Conservation (phyloP, 2,113 vertebrate species). For the Pseudorectes ferrugineus region DNA sequence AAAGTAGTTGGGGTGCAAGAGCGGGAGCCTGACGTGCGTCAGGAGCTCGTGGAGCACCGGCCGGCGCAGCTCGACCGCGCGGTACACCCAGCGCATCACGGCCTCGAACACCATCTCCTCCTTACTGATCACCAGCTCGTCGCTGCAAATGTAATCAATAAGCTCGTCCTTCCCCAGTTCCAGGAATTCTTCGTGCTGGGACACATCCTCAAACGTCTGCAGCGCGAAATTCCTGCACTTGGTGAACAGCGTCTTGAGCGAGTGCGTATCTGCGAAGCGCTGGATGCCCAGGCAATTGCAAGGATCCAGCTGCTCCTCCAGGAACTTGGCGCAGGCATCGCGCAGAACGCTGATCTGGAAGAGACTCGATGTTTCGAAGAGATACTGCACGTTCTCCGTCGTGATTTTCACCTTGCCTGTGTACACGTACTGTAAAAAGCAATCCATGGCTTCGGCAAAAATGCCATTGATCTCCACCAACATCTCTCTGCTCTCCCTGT, state of each 20-base stretch:
- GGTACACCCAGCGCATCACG: slow-evolving; percentile 97
- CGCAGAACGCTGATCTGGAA: slow-evolving; percentile 92
- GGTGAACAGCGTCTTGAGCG: slow-evolving; percentile 89
- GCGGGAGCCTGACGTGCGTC: slow-evolving; percentile 89
- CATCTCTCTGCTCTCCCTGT: slow-evolving; percentile 91
- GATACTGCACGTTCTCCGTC: slow-evolving; percentile 94
- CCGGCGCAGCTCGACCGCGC: slow-evolving; percentile 80
- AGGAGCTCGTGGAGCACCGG: slow-evolving; percentile 88
- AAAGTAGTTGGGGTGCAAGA: slow-evolving; percentile 97
- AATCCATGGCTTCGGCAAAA: slow-evolving; percentile 95
- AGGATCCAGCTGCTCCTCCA: slow-evolving; percentile 95
- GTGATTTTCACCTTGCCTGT: slow-evolving; percentile 96
- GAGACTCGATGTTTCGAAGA: slow-evolving; percentile 95
- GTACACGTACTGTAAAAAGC: slow-evolving; percentile 94
- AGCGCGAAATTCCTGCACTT: slow-evolving; percentile 88
- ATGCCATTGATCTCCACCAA: slow-evolving; percentile 94
- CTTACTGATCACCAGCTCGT: slow-evolving; percentile 88
- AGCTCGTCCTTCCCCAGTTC: slow-evolving; percentile 91
- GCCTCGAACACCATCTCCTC: slow-evolving; percentile 96
- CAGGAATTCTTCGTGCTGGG: slow-evolving; percentile 92
- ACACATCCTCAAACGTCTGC: slow-evolving; percentile 89
- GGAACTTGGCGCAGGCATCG: slow-evolving; percentile 94
- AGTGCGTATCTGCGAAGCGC: slow-evolving; percentile 91
- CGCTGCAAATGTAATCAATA: slow-evolving; percentile 89
- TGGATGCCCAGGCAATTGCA: slow-evolving; percentile 98